Percentiles rank a stretch among this genome's conserved stretches.
These are phyloP conservation scores for Arnoldichthys spilopterus DNA, from an alignment of 2,797 vertebrate species.

Conservation along the genomic window DNA sequence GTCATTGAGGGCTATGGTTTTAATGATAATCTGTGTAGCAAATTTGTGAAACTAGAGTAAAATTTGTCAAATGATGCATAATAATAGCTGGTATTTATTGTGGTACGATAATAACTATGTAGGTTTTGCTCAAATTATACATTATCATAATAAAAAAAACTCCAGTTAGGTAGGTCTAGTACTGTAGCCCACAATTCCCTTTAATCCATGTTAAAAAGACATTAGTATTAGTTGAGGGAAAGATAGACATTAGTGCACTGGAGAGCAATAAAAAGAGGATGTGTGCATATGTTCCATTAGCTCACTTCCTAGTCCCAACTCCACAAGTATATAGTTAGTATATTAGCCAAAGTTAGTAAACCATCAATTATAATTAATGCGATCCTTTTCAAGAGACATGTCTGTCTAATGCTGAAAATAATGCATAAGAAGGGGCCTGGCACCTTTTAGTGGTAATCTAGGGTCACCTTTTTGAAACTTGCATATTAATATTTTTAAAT, in stretches of 20 bases:
- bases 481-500: background rate
- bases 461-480: background rate
- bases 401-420: conserved; percentile 1
- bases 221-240: conserved; percentile 16
- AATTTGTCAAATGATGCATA: background rate
- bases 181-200: conserved; percentile 27
- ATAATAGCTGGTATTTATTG: background rate
- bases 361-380: background rate
- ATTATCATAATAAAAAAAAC: background rate
- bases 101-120: background rate
- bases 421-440: background rate
- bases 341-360: background rate
- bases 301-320: background rate
- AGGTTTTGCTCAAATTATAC: background rate
- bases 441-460: background rate
- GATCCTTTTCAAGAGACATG: background rate
- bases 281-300: background rate
- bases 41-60: background rate
- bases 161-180: background rate
- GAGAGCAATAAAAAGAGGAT: background rate
- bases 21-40: too few relatives aligned
- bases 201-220: background rate
- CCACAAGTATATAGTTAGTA: background rate
- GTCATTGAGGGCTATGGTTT: conserved; percentile 17
- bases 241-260: background rate